Conservation (phyloP, 2,113 vertebrate species). For the Sinocyclocheilus rhinocerous region DNA sequence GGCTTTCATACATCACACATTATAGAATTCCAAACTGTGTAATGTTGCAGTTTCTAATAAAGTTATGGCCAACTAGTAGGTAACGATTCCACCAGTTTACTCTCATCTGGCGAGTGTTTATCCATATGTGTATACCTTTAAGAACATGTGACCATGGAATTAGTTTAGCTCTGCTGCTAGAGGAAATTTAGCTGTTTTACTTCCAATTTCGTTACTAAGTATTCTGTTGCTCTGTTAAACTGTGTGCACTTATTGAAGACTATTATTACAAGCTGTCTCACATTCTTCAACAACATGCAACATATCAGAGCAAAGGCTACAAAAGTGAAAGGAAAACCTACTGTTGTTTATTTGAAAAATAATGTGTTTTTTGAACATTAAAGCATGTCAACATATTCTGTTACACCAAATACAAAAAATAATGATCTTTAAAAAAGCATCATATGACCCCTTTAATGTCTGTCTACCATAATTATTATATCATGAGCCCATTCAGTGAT, state of each 20-base stretch:
- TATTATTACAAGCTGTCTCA: neutral
- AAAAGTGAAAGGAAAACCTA: neutral
- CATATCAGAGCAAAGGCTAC: neutral
- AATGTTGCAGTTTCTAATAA: neutral
- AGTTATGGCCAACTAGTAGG: neutral
- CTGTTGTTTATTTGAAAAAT: too few species aligned
- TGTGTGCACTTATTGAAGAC: neutral
- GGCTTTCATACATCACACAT: neutral
- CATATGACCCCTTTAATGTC: too few species aligned
- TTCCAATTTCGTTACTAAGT: neutral
- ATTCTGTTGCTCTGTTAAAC: neutral
- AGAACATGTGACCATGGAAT: neutral
- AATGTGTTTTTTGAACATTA: too few species aligned
- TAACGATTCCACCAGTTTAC: neutral
- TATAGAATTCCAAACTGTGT: neutral
- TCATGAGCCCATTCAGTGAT: neutral
- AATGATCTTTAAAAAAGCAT: too few species aligned
- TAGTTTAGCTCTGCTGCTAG: neutral
- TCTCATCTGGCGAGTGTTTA: neutral
- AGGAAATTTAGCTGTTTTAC: neutral
- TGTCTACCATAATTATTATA: neutral
- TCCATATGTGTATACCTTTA: neutral
- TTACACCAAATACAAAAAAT: too few species aligned
- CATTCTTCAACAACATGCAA: neutral
- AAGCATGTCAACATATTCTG: too few species aligned